Conservation (phyloP, 2,797 vertebrate species). For the Potorous gilbertii region DNA sequence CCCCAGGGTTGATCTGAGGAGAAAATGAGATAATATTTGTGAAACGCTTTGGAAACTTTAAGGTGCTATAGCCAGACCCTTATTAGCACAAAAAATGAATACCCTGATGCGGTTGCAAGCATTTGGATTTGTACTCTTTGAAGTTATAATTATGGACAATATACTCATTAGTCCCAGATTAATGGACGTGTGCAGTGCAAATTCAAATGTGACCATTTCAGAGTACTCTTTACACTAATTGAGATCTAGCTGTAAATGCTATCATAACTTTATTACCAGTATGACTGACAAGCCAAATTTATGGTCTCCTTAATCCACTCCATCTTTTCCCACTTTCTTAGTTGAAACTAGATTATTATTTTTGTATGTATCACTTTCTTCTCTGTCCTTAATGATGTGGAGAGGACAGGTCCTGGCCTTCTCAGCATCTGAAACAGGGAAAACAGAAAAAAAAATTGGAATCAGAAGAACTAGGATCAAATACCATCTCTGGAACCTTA, state of each 20-base stretch:
- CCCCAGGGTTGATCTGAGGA: background rate
- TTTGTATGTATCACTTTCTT: background rate
- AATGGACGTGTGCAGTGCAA: background rate
- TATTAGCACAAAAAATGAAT: background rate
- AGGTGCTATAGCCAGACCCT: background rate
- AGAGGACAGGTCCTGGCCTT: background rate
- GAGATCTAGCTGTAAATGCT: background rate
- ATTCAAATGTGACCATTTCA: background rate
- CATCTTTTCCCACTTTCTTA: background rate
- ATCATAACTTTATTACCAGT: background rate
- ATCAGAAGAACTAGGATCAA: background rate
- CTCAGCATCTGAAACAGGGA: background rate
- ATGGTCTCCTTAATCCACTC: background rate
- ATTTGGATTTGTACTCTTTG: background rate
- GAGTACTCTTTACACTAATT: background rate
- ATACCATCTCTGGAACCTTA: background rate
- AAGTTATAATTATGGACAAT: background rate
- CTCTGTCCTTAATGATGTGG: background rate
- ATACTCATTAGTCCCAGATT: background rate
- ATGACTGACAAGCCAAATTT: background rate
- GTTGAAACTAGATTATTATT: background rate
- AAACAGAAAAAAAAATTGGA: background rate
- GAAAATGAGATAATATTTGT: background rate
- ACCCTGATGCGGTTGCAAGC: background rate
- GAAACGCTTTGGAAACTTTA: background rate